These are phyloP conservation scores for Poeciliopsis infans DNA, from an alignment of 2,797 vertebrate genomes.

Conservation along the genomic window DNA sequence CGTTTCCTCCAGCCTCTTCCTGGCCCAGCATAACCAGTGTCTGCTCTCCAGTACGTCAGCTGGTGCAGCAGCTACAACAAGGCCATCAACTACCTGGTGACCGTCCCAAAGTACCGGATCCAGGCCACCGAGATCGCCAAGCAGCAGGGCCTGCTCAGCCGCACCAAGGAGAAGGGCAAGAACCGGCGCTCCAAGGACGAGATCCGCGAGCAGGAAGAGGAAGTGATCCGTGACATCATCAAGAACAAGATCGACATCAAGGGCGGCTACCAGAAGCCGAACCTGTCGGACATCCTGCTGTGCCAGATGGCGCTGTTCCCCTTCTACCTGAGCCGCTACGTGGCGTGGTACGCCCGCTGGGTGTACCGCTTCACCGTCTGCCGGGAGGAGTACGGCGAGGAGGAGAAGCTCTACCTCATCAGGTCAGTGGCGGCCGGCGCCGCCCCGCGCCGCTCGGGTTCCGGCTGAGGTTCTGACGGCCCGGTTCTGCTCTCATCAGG, in stretches of 20 bases:
- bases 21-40: background rate
- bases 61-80: conserved; percentile 98
- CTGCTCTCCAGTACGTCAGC: conserved; percentile 88
- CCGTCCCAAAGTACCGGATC: conserved; percentile 94
- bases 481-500: conserved; percentile 64
- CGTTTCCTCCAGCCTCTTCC: too few relatives aligned
- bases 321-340: conserved; percentile 86
- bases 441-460: background rate
- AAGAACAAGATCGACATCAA: conserved; percentile 98
- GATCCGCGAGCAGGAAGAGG: conserved; percentile 94
- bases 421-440: conserved; percentile 60
- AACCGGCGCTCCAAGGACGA: conserved; percentile 94
- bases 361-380: conserved; percentile 91
- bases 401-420: conserved; percentile 94
- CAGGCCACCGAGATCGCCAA: conserved; percentile 93
- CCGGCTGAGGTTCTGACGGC: background rate
- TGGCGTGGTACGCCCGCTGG: conserved; percentile 89
- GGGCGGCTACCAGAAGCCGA: conserved; percentile 96
- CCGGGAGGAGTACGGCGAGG: conserved; percentile 89
- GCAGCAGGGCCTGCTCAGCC: conserved; percentile 92
- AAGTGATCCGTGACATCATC: conserved; percentile 95
- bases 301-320: conserved; percentile 91
- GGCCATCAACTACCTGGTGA: conserved; percentile 94
- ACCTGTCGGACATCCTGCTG: conserved; percentile 90
- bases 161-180: conserved; percentile 92